Evolutionary conservation across 2,113 vertebrate species (phyloP).

Genomic region (Syngnathus floridae): DNA sequence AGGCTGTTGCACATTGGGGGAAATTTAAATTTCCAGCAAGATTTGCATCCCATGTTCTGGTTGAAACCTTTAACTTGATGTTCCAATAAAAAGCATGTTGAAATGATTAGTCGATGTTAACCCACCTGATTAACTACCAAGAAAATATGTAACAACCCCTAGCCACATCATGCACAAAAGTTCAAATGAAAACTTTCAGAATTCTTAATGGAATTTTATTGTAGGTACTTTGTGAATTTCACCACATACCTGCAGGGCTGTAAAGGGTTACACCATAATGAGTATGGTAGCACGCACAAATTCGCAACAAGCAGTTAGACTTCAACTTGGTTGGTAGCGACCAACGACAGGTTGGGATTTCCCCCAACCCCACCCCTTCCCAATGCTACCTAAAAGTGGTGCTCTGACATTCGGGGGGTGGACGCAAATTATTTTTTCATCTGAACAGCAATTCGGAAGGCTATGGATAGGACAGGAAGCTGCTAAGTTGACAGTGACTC

Average conservation of each 20-base stretch:
- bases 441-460: constrained; percentile 22
- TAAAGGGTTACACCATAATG: constrained; percentile 44
- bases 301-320: constrained; percentile 31
- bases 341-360: constrained; percentile 14
- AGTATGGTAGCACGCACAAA: constrained; percentile 36
- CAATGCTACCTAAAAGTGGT: constrained; percentile 28
- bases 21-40: not conserved
- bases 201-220: constrained; percentile 60
- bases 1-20: not conserved
- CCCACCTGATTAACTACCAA: no score
- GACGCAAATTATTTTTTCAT: not conserved
- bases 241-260: constrained; percentile 51
- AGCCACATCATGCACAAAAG: not conserved
- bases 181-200: not conserved
- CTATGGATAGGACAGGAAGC: constrained; percentile 19
- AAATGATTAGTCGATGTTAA: not conserved
- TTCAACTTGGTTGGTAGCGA: constrained; percentile 8
- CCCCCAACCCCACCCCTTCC: not conserved
- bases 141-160: not conserved
- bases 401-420: constrained; percentile 20
- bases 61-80: constrained; percentile 47
- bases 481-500: constrained; percentile 16
- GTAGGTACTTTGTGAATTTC: constrained; percentile 40
- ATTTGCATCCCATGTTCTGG: constrained; percentile 15
- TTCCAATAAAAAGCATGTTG: constrained; percentile 54